Base-by-base conservation (phyloP, 2,797 vertebrate species). In the Euthynnus affinis region DNA sequence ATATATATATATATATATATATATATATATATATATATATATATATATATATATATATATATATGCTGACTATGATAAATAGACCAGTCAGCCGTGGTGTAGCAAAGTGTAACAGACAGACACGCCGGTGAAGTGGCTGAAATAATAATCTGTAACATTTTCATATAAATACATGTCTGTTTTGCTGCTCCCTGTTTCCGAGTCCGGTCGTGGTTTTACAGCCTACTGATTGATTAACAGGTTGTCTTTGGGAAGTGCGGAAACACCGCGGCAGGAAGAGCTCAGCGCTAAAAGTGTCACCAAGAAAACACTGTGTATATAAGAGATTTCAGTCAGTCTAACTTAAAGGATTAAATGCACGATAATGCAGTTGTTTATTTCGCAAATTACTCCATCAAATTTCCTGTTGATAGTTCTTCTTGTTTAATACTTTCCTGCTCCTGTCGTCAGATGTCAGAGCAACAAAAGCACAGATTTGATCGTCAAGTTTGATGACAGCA, bases 131-230 rank as follows among this genome's bases (percentile, higher is more conserved):
- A 62, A 81, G 61, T 56, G 67, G 29, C 66, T 68, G 2, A 49
- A 66, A 52, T 34, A 78, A 84, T 80, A 20, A 81, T 76, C 84
- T 66, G 78, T 51, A 72, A 83, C 64, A 18, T 72, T 63, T 74
- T 49, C 59, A 53, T 59, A 46, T 75, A 83, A 87, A 88, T 80
- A 84, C 63, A 85, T 6, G 71, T 80, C 74, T 48, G 63, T 29
- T 75, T 65, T 18, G 44, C 40, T 0, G 44, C 72, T 34, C 51
- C 0, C n/a, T 1, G 40, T 74, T 83, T 82, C 82, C 42, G 58
- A 78, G 44, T 65, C 9, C 15, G 65, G 27, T 0, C 0, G 9
- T 34, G 76, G 81, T 71, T 87, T 87, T 74, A 82, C 52, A 5
- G 63, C 49, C 27, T 44, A 8, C 20, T 61, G 87, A 82, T n/a